A percentile compares a stretch with the other conserved stretches of the same genome.
phyloP scores from a whole-genome alignment of 2,113 vertebrate species.

The Macrotis lagotis region DNA sequence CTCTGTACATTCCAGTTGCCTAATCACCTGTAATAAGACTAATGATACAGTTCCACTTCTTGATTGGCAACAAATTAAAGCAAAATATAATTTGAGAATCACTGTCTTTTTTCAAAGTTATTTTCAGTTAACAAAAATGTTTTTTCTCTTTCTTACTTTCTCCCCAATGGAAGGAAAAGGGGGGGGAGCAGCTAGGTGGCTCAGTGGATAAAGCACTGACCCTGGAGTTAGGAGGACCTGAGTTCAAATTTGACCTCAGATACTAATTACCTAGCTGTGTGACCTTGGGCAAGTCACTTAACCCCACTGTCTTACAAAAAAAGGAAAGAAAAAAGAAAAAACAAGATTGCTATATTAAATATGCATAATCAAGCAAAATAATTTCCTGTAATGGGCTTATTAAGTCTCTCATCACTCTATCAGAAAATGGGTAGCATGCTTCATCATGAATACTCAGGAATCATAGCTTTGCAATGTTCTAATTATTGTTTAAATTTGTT shows the following conservation, averaged over 20 bases:
- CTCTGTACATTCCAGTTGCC: not conserved
- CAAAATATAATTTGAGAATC: not conserved
- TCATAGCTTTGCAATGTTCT: not conserved
- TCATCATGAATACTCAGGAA: not conserved
- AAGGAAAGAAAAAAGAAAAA: not conserved
- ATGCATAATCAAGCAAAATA: not conserved
- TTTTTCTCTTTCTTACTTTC: not conserved
- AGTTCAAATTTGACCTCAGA: too few species aligned
- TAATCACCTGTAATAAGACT: not conserved
- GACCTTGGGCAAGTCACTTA: too few species aligned
- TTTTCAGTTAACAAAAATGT: not conserved
- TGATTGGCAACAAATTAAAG: not conserved
- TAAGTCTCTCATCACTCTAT: not conserved
- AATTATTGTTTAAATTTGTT: not conserved
- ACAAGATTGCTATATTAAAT: not conserved
- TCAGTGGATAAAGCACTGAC: too few species aligned
- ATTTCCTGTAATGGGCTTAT: not conserved
- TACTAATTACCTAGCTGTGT: too few species aligned
- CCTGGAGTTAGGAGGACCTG: too few species aligned
- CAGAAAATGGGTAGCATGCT: not conserved
- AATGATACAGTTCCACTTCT: not conserved
- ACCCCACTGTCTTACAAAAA: too few species aligned
- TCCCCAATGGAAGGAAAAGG: not conserved
- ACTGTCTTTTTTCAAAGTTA: not conserved
- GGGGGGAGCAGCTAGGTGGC: too few species aligned